A percentile compares a stretch with the other conserved stretches of the same genome.
Conservation (phyloP, 2,797 vertebrate genomes). For the Picus viridis region DNA sequence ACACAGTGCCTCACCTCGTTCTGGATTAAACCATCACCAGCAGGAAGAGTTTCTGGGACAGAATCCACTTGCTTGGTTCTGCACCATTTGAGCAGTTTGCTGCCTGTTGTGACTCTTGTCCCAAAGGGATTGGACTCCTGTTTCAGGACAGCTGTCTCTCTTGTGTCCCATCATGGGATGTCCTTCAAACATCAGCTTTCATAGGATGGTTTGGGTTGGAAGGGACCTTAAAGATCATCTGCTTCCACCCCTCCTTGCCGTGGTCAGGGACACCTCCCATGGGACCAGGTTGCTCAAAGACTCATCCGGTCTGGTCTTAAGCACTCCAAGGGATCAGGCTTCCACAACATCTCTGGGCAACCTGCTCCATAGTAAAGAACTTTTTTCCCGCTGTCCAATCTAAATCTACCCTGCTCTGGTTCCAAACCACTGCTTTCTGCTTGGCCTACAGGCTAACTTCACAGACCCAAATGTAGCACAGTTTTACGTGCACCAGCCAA, state of each 20-base stretch:
- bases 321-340: no score
- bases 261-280: no score
- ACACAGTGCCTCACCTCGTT: not conserved
- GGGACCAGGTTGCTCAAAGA: no score
- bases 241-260: no score
- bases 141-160: not conserved
- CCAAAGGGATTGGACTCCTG: fast-evolving
- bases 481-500: not conserved
- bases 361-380: no score
- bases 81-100: fast-evolving
- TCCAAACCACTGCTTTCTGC: no score
- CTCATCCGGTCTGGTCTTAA: no score
- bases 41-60: not conserved
- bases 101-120: fast-evolving
- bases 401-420: no score
- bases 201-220: no score
- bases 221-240: no score
- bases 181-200: fast-evolving
- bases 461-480: fast-evolving
- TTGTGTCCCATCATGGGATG: fast-evolving
- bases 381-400: no score
- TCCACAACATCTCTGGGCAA: no score
- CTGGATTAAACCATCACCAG: not conserved
- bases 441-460: not conserved
- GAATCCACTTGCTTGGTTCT: not conserved